Evolutionary conservation across 23 tunicate genomes (phyloP).

Genomic region (Diplosoma virens): DNA sequence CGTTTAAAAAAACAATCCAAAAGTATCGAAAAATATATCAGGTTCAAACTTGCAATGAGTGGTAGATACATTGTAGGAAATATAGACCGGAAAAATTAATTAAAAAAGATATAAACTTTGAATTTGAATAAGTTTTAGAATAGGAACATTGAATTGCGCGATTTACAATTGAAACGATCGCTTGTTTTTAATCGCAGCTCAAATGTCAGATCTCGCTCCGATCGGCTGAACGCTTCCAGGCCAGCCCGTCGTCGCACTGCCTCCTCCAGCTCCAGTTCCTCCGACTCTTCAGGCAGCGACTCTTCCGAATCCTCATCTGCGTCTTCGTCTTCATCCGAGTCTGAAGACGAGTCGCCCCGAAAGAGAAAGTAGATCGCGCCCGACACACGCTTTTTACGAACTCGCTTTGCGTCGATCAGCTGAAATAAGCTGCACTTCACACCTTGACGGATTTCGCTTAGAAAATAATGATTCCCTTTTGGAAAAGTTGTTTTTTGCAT

Average conservation of each 20-base stretch:
- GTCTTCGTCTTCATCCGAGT: conserved; percentile 6
- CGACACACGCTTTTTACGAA: background rate
- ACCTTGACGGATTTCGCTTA: no score
- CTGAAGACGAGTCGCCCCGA: conserved; percentile 5
- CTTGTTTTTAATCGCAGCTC: background rate
- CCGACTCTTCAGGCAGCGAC: conserved; percentile 13
- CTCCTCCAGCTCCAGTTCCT: conserved; percentile 23
- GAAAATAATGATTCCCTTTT: no score
- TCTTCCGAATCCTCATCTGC: conserved; percentile 13
- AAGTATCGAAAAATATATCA: no score
- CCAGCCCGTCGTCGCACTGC: conserved; percentile 17
- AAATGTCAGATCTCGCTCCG: background rate
- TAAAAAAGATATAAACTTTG: background rate
- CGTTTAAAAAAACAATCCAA: no score
- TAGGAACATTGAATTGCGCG: no score
- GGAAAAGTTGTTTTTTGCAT: no score
- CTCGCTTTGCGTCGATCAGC: no score
- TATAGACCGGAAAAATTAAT: background rate
- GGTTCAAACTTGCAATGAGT: no score
- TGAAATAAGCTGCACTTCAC: no score
- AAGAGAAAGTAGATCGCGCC: no score
- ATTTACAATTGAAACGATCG: background rate
- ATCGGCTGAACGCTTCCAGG: background rate
- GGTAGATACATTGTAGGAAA: no score
- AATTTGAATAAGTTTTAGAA: no score